These are phyloP conservation scores for Drosophila pandora DNA, from an alignment of 1,140 invertebrate genomes.

Conservation along the genomic window DNA sequence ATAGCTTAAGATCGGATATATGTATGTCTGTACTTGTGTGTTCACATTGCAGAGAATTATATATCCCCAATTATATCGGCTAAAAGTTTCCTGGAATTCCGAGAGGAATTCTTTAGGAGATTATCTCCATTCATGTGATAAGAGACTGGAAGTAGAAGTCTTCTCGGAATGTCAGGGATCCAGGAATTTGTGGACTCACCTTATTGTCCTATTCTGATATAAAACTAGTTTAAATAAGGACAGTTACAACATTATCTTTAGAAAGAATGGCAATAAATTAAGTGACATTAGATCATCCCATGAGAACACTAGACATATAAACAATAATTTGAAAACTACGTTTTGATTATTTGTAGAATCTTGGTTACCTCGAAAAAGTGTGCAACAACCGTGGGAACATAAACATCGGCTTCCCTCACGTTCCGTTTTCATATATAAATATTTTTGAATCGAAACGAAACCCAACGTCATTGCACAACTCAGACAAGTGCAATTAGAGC, in stretches of 20 bases:
- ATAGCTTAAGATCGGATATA: slow-evolving; percentile 34
- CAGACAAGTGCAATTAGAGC: slow-evolving; percentile 46
- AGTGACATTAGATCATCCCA: not conserved
- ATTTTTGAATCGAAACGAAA: slow-evolving; percentile 48
- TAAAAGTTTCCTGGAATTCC: slow-evolving; percentile 46
- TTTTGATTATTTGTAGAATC: slow-evolving; percentile 31
- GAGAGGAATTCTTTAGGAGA: slow-evolving; percentile 35
- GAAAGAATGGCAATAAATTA: not conserved
- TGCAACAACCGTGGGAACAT: slow-evolving; percentile 72
- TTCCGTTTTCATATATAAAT: slow-evolving; percentile 29
- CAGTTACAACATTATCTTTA: too few relatives aligned
- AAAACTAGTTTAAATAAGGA: too few relatives aligned
- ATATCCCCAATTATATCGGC: not conserved
- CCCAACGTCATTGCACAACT: slow-evolving; percentile 32
- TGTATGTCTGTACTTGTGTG: not conserved
- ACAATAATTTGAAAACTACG: not conserved
- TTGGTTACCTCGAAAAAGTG: slow-evolving; percentile 40
- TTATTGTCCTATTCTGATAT: too few relatives aligned
- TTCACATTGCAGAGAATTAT: not conserved
- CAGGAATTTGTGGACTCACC: not conserved
- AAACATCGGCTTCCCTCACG: slow-evolving; percentile 58
- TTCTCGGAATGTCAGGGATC: slow-evolving; percentile 13
- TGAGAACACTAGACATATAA: not conserved
- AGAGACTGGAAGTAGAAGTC: not conserved
- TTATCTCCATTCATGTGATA: slow-evolving; percentile 29